These are phyloP conservation scores for Pyxicephalus adspersus DNA, from an alignment of 2,113 vertebrate species.

Conservation along the genomic window DNA sequence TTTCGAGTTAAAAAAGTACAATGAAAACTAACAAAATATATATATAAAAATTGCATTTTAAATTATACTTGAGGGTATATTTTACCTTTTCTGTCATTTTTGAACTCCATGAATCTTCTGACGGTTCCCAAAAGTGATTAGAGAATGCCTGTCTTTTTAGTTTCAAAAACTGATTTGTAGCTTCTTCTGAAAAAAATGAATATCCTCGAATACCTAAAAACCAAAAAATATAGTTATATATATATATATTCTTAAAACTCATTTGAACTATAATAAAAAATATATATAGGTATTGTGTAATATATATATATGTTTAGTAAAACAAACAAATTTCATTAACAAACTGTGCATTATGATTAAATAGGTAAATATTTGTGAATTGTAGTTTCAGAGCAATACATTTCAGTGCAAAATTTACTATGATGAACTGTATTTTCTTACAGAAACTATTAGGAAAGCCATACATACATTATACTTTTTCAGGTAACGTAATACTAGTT, in stretches of 20 bases:
- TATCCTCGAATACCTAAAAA: slow-evolving; percentile 8
- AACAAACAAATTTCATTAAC: too few species aligned
- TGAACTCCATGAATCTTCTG: slow-evolving; percentile 5
- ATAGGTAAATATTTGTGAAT: too few species aligned
- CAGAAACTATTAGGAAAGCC: too few species aligned
- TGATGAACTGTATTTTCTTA: too few species aligned
- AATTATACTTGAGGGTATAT: neutral
- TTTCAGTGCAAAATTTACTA: too few species aligned
- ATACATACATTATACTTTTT: too few species aligned
- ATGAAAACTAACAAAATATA: too few species aligned
- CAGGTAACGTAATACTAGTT: too few species aligned
- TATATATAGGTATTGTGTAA: neutral
- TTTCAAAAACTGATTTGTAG: slow-evolving; percentile 39
- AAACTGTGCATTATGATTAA: too few species aligned
- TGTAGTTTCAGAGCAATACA: too few species aligned
- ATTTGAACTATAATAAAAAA: neutral
- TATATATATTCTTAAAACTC: neutral
- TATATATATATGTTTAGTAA: neutral
- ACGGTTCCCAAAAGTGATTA: slow-evolving; percentile 40
- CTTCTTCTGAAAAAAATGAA: slow-evolving; percentile 36
- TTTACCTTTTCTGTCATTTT: slow-evolving; percentile 27
- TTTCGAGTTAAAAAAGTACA: too few species aligned
- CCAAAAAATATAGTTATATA: neutral
- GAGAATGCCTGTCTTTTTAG: slow-evolving; percentile 49
- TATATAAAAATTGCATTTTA: neutral